Evolutionary conservation across 2,797 vertebrate species (phyloP).

Genomic region (Notamacropus eugenii): DNA sequence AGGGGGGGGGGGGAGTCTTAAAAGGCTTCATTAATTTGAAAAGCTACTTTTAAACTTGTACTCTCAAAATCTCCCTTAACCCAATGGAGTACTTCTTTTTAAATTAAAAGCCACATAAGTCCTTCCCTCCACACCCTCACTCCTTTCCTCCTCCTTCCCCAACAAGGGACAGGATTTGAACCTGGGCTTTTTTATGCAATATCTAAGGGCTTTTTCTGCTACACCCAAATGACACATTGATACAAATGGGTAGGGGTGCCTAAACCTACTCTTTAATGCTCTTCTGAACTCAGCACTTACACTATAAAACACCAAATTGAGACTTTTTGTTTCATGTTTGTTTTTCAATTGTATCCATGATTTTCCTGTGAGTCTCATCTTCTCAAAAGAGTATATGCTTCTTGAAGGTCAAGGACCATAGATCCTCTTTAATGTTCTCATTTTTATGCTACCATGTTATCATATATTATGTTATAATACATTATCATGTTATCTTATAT

Average conservation of each 20-base stretch:
- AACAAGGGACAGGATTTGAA: not conserved
- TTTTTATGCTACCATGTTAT: not conserved
- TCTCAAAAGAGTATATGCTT: not conserved
- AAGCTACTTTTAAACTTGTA: not conserved
- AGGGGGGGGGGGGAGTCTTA: not conserved
- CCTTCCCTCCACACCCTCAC: not conserved
- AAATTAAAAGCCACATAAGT: not conserved
- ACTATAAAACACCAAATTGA: not conserved
- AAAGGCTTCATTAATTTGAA: not conserved
- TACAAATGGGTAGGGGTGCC: not conserved
- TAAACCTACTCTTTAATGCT: not conserved
- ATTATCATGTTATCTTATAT: not conserved
- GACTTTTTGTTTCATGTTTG: not conserved
- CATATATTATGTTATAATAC: not conserved
- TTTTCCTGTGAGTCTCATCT: not conserved
- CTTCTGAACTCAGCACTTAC: not conserved
- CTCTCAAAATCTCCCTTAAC: not conserved
- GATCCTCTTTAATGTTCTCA: not conserved
- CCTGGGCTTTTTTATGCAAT: not conserved
- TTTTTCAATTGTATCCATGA: not conserved
- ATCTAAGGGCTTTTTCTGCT: not conserved
- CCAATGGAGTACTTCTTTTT: not conserved
- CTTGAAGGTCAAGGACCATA: not conserved
- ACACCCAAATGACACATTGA: not conserved
- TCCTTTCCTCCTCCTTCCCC: not conserved